A percentile compares a stretch with the other conserved stretches of the same genome.
Conservation (phyloP, 2,113 vertebrate genomes). For the Gnathonemus longibarbis region DNA sequence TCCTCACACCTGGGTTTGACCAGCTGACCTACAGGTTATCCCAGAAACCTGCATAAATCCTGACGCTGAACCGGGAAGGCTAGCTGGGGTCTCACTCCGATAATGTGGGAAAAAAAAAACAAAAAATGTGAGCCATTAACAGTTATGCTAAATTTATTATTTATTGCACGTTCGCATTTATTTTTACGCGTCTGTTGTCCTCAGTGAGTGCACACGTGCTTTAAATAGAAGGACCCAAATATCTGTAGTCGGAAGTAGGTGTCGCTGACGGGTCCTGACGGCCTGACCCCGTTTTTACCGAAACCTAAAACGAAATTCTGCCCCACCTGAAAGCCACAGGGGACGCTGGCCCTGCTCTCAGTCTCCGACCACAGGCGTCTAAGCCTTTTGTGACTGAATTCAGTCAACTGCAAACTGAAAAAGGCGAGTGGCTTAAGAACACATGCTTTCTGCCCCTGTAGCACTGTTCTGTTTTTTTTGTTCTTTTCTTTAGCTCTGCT, state of each 20-base stretch:
- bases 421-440: slow-evolving; percentile 48
- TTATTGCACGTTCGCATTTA: background rate
- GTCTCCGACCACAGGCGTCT: slow-evolving; percentile 62
- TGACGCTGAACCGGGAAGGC: background rate
- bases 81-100: background rate
- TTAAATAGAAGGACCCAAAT: background rate
- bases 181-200: background rate
- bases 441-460: slow-evolving; percentile 59
- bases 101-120: background rate
- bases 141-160: background rate
- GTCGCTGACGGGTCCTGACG: background rate
- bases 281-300: background rate
- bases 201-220: background rate
- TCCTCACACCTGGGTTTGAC: too few species aligned
- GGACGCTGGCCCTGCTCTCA: slow-evolving; percentile 54
- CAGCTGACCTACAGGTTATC: too few species aligned
- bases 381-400: slow-evolving; percentile 60
- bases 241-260: background rate
- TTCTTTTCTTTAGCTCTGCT: slow-evolving; percentile 58
- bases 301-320: slow-evolving; percentile 12
- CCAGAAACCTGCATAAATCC: too few species aligned
- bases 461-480: slow-evolving; percentile 62
- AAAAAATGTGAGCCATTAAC: background rate
- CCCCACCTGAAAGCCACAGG: slow-evolving; percentile 44
- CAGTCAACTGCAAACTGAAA: slow-evolving; percentile 54